Conservation (phyloP, 2,113 vertebrate species). For the Anser brachyrhynchus region DNA sequence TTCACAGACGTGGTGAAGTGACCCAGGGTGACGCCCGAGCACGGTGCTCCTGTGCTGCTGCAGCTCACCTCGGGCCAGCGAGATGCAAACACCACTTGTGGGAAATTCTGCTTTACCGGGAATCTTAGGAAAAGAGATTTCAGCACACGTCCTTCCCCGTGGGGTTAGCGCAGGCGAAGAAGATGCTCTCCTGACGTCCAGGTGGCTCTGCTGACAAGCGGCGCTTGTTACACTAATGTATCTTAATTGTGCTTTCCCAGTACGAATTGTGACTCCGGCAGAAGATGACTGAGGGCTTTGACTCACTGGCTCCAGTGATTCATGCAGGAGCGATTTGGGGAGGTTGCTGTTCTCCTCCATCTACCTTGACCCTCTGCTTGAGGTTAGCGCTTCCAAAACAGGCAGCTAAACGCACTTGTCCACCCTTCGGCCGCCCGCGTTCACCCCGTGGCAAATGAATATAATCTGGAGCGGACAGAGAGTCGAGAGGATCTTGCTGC, state of each 20-base stretch:
- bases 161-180: accelerated
- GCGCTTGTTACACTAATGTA: neutral
- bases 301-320: constrained; percentile 26
- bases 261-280: neutral
- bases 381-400: neutral
- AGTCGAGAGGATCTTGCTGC: accelerated
- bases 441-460: neutral
- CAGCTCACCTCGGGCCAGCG: neutral
- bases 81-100: accelerated
- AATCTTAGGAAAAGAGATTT: neutral
- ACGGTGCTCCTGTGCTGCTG: accelerated
- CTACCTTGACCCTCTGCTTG: neutral
- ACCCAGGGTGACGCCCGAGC: accelerated
- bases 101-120: neutral
- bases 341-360: neutral
- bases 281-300: neutral
- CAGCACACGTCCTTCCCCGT: neutral
- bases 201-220: neutral
- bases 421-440: neutral
- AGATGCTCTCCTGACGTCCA: neutral
- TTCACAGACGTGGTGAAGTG: accelerated
- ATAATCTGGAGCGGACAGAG: accelerated
- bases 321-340: neutral
- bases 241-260: constrained; percentile 20
- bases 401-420: neutral